Base-by-base conservation (phyloP, 2,888 invertebrate genomes). In the Zygogramma bicolorata region DNA sequence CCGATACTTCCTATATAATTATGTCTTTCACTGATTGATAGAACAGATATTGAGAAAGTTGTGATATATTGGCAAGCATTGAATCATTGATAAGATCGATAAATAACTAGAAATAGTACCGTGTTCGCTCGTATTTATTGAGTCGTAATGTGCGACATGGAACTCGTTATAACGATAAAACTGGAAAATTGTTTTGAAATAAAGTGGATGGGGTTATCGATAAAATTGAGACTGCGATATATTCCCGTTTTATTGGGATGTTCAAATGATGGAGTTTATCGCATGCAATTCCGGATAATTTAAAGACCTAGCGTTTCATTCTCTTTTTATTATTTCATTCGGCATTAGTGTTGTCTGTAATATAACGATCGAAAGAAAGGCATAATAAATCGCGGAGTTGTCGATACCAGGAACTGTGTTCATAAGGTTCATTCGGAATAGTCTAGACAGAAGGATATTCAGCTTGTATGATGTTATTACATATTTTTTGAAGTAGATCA, bases 51-150 rank as follows among this genome's bases (percentile, higher is more conserved):
- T 22, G 5, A 61, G 31, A 40, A 34, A 34, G 31, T 53, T 53
- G 61, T 61, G 61, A 34, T 34, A 61, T 61, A 61, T 38, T 61
- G 61, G 61, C 38, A 15, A 38, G 34, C 61, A 61, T 61, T 61
- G 62, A 62, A 62, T 40, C 42, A 62, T 62, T 18, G 22, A 62
- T 62, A 25, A n/a, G 40, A 62, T 62, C 62, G 22, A 62, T 62
- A 40, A 38, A 53, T 53, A 53, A 53, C 53, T 53, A 25, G 13
- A 53, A 53, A 53, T 25, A 53, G 53, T 53, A 53, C 25, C 25
- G 25, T 25, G 13, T 22, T 53, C 25, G 22, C 42, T 53, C 25
- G 25, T 53, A n/a, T 53, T 53, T 53, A 53, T 53, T 53, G 25
- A 53, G 53, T 53, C 53, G 53, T 53, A 53, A 53, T 53, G 53